Evolutionary conservation across 2,888 invertebrate species (phyloP), one percentile per base, ranked within the genome.

Genomic region (Malacosoma neustria): DNA sequence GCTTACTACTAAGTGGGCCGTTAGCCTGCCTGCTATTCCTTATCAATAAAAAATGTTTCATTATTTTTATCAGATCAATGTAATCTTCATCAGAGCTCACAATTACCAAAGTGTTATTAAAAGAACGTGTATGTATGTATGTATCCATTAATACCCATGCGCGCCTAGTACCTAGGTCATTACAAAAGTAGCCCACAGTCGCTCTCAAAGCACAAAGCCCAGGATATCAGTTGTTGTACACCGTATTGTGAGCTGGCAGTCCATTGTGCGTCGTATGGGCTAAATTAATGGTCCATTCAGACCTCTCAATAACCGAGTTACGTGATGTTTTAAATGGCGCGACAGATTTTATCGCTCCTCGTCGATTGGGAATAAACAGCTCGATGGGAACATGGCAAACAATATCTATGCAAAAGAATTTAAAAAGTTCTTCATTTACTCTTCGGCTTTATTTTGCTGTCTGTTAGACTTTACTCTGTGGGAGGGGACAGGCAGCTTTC

Each of bases 191-290:
- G 22, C 22, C 9, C 1, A 3, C 22, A 5, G 5, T 9, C 22
- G 22, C 22, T 22, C 22, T 9, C 9, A 32, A 13, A 29, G 14
- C 34, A 38, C 32, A 38, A 38, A 38, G 32, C 9, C 32, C 39
- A 39, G 44, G 44, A 42, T 50, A 50, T 49, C 45, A 47, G 43
- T 47, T 39, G 41, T 40, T 38, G 33, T 40, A 12, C 14, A 40
- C 37, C 30, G 34, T 29, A 41, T 43, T 43, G 40, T 42, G 32
- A 12, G 13, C 29, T 11, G 14, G 15, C 14, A 33, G 14, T 29
- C 34, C 32, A 45, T 46, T 49, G 49, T 50, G 37, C 29, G 37
- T 34, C 34, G 37, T 44, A 37, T 42, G 40, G 45, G 34, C 40
- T 39, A 38, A 37, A 42, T 42, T 41, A 40, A 36, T 11, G 40